Evolutionary conservation across 2,113 vertebrate genomes (phyloP), one percentile per base, ranked within the genome.

Genomic region (Nycticebus coucang): DNA sequence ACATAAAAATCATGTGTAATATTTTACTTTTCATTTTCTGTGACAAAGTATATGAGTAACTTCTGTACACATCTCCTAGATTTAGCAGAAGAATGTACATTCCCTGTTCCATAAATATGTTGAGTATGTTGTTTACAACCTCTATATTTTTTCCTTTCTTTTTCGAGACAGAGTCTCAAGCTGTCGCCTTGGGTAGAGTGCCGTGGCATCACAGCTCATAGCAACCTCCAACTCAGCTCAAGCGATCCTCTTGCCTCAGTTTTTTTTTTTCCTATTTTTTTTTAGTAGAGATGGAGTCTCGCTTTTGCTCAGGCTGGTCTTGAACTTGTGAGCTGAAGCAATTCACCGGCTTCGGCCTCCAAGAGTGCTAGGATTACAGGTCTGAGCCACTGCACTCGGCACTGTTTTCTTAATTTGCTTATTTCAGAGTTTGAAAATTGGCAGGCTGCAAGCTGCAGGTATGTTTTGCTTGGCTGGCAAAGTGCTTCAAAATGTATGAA

Each of bases 401-500:
- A 50, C 45, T 50, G 6, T 35, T 74, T 37, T 72, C 30, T 93
- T 55, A 28, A 21, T 33, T 83, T 50, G 4, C 83, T 69, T 94
- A 30, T 62, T 74, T 77, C 71, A 59, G 14, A 89, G 45, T n/a
- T 11, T 85, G 91, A 92, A 96, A 89, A 83, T n/a, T 69, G 41
- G 66, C 86, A 80, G 85, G 26, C 86, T 96, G 21, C n/a, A 87
- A 96, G 35, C 41, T 68, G 92, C 85, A 94, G 81, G 83, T 72
- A 84, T 1, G 8, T 72, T 96, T 93, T 95, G 72, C 82, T 66
- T 84, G 72, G 59, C 79, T 87, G 50, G 50, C 7, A 79, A 75
- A 89, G 35, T 57, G 55, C 75, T 87, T 96, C 86, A 95, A 91
- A 94, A 89, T 83, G 57, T 53, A 93, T 86, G 71, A 86, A 26